phyloP scores from a whole-genome alignment of 2,113 vertebrate genomes.

The Oplegnathus fasciatus region DNA sequence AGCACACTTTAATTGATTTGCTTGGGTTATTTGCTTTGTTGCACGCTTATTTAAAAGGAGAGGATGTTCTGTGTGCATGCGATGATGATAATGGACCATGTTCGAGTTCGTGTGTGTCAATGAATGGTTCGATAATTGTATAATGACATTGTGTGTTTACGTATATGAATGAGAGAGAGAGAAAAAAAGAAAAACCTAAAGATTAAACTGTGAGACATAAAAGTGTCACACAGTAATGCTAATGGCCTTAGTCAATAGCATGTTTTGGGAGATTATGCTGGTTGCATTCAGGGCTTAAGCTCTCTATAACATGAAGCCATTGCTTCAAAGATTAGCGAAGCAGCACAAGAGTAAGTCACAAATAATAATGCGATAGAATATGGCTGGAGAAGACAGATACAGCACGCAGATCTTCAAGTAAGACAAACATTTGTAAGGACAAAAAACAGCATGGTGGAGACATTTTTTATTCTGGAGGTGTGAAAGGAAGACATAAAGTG shows the following conservation, averaged over 20 bases:
- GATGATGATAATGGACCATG: constrained; percentile 19
- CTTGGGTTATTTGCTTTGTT: constrained; percentile 55
- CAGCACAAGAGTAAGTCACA: constrained; percentile 3
- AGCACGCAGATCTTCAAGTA: background rate
- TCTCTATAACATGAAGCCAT: constrained; percentile 24
- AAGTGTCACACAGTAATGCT: constrained; percentile 37
- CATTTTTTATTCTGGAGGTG: background rate
- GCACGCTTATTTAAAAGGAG: constrained; percentile 51
- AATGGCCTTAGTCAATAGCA: constrained; percentile 35
- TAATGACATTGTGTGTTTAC: constrained; percentile 11
- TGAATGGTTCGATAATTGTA: constrained; percentile 31
- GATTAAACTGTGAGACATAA: constrained; percentile 39
- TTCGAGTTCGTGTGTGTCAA: constrained; percentile 1
- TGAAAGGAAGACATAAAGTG: background rate
- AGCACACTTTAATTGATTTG: constrained; percentile 60
- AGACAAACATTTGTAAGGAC: background rate
- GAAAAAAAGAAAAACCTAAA: background rate
- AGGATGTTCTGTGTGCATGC: constrained; percentile 35
- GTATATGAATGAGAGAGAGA: background rate
- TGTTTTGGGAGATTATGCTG: constrained; percentile 49
- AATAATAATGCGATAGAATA: background rate
- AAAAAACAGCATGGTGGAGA: background rate
- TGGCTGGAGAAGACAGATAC: background rate
- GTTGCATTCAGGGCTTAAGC: constrained; percentile 33
- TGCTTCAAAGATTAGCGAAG: constrained; percentile 22